A percentile compares a stretch with the other conserved stretches of the same genome.
These are phyloP conservation scores for Danio tinwini DNA, from an alignment of 2,797 vertebrate genomes.

Conservation along the genomic window DNA sequence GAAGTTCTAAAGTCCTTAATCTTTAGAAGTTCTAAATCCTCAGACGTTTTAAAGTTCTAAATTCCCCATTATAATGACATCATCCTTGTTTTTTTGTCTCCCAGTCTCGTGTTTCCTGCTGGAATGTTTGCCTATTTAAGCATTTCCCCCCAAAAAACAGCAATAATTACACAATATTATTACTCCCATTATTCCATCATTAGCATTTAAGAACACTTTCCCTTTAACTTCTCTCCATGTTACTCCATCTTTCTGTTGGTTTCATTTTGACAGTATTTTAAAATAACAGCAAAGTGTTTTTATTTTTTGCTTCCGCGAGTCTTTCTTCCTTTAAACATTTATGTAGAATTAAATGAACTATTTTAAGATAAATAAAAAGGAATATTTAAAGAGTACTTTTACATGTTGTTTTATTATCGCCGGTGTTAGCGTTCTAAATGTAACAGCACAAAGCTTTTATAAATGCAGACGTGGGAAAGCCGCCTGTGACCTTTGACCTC, in stretches of 20 bases:
- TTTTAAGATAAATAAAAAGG: constrained; percentile 99
- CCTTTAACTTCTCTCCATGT: constrained; percentile 61
- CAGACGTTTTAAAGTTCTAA: too few relatives aligned
- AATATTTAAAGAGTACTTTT: constrained; percentile 89
- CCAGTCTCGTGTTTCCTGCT: not conserved
- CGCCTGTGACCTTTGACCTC: constrained; percentile 58
- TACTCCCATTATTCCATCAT: constrained; percentile 28
- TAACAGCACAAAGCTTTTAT: not conserved
- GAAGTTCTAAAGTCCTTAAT: too few relatives aligned
- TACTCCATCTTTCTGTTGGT: constrained; percentile 64
- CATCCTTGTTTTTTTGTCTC: not conserved
- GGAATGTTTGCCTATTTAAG: not conserved
- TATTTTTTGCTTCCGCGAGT: constrained; percentile 89
- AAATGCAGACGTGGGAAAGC: constrained; percentile 51
- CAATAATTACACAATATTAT: constrained; percentile 20
- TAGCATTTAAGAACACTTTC: constrained; percentile 58
- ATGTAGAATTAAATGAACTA: constrained; percentile 97
- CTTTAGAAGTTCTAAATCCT: too few relatives aligned
- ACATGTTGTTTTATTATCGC: constrained; percentile 11
- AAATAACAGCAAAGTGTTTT: constrained; percentile 87
- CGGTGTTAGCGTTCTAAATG: not conserved
- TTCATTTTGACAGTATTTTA: constrained; percentile 83
- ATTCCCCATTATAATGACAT: not conserved
- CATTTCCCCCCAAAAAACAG: constrained; percentile 2
- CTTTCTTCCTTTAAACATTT: constrained; percentile 89